These are phyloP conservation scores for Salvator merianae DNA, from an alignment of 2,113 vertebrate genomes.

Conservation along the genomic window DNA sequence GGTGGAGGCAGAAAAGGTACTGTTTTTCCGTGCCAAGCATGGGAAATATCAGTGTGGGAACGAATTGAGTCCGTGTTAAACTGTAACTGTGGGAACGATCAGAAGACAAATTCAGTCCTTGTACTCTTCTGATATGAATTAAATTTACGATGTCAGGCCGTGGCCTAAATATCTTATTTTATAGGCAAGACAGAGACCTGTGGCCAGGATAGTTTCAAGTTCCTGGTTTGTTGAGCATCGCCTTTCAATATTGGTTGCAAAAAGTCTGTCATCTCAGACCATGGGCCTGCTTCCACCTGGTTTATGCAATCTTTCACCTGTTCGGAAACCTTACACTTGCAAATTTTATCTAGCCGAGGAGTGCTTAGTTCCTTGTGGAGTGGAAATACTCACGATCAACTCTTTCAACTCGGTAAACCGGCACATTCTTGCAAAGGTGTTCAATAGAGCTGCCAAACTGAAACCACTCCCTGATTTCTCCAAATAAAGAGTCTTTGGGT, in stretches of 20 bases:
- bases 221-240: too few relatives aligned
- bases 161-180: neutral
- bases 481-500: slow-evolving; percentile 41
- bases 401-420: slow-evolving; percentile 62
- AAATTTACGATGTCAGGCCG: too few relatives aligned
- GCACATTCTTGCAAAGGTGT: slow-evolving; percentile 64
- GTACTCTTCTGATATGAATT: too few relatives aligned
- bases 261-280: neutral
- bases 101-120: too few relatives aligned
- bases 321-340: too few relatives aligned
- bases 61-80: too few relatives aligned
- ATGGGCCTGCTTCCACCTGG: neutral
- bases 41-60: too few relatives aligned
- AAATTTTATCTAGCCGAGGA: too few relatives aligned
- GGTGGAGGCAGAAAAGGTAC: too few relatives aligned
- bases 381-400: slow-evolving; percentile 60
- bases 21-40: too few relatives aligned
- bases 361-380: neutral
- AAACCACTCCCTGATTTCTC: slow-evolving; percentile 44
- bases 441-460: slow-evolving; percentile 64
- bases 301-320: neutral
- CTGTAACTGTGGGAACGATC: too few relatives aligned
- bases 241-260: neutral
- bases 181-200: too few relatives aligned
- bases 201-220: neutral